These are phyloP conservation scores for Chloropsis cyanopogon DNA, from an alignment of 2,113 vertebrate species.

Conservation along the genomic window DNA sequence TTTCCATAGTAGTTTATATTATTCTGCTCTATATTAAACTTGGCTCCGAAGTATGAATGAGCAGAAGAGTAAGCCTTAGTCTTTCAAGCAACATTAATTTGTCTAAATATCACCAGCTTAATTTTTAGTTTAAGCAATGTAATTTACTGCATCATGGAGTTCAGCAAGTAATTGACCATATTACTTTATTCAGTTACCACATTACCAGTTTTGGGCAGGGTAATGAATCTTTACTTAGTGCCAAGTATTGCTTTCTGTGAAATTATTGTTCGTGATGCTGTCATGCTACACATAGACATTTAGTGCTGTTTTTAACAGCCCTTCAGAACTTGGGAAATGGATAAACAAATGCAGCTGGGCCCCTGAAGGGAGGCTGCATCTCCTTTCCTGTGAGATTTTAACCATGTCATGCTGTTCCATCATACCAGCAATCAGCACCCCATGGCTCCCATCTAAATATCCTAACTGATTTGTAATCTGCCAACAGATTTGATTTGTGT, in stretches of 20 bases:
- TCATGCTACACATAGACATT: background rate
- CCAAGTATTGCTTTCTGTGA: background rate
- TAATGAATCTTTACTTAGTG: slow-evolving; percentile 1
- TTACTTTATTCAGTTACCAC: background rate
- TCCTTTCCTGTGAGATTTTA: background rate
- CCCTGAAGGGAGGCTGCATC: background rate
- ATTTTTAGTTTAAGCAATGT: slow-evolving; percentile 15
- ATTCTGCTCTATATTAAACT: background rate
- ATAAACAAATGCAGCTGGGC: background rate
- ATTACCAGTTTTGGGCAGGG: background rate
- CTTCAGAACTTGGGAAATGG: background rate
- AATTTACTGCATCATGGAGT: background rate
- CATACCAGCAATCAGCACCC: background rate
- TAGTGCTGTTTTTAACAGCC: background rate
- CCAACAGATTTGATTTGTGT: background rate
- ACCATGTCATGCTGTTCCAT: background rate
- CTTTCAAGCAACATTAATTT: slow-evolving; percentile 6
- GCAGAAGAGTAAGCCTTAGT: background rate
- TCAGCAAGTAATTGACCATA: background rate
- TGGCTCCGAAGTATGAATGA: background rate
- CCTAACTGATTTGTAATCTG: background rate
- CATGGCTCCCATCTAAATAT: background rate
- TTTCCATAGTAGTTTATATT: background rate
- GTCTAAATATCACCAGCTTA: background rate
- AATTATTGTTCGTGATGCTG: background rate